phyloP scores from a whole-genome alignment of 1,140 invertebrate genomes.

The Ooceraea biroi region DNA sequence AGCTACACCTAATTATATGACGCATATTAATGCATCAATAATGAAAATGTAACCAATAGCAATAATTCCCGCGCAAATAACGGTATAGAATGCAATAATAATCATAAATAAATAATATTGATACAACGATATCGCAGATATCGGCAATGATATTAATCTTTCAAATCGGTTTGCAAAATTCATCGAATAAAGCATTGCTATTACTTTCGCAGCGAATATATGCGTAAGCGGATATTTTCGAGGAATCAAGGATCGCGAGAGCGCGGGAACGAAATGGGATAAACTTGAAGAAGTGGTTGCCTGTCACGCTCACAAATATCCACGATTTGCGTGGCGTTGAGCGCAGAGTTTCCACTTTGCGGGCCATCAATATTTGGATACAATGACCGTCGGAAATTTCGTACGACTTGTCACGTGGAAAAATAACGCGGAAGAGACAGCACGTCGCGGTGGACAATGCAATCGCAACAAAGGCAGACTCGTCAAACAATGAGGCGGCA shows the following conservation, averaged over 20 bases:
- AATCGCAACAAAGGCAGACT: conserved; percentile 26
- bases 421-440: conserved; percentile 36
- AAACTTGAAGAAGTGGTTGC: conserved; percentile 49
- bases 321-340: conserved; percentile 54
- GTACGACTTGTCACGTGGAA: conserved; percentile 41
- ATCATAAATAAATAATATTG: conserved; percentile 31
- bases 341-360: conserved; percentile 45
- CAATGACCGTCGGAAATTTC: conserved; percentile 57
- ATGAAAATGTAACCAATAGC: background rate
- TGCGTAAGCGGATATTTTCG: conserved; percentile 35
- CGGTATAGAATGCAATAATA: conserved; percentile 30
- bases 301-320: conserved; percentile 57
- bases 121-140: background rate
- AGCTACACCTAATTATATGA: background rate
- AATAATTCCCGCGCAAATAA: conserved; percentile 14
- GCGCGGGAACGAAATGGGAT: conserved; percentile 17
- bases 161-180: background rate
- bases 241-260: conserved; percentile 35
- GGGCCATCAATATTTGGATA: conserved; percentile 56
- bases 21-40: conserved; percentile 4
- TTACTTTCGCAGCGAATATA: conserved; percentile 6
- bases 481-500: conserved; percentile 48
- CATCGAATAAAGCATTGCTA: background rate
- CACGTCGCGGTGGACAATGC: conserved; percentile 27
- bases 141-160: conserved; percentile 36